Base-by-base conservation (phyloP, 2,113 vertebrate genomes). In the Brachyistius frenatus region DNA sequence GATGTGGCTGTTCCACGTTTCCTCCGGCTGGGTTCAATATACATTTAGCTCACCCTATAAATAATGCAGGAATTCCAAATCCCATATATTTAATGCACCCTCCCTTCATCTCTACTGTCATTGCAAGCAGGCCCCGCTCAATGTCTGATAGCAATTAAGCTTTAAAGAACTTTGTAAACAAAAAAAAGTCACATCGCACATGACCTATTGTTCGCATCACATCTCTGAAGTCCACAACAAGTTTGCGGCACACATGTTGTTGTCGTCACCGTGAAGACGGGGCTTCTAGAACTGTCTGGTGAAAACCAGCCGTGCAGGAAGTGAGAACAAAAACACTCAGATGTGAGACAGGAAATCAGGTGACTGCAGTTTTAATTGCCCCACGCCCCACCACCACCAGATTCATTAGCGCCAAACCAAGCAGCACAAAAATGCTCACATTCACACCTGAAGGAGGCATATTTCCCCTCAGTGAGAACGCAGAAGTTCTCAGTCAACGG, bases 281-380 rank as follows among this genome's bases (percentile, higher is more conserved):
- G 35, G 70, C 73, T 81, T 80, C 60, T 62, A 73, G 74, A 80
- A 79, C 73, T 78, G 76, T 86, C 54, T 80, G 65, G 64, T 81
- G 53, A 72, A 84, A 86, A 90, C 61, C 73, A 73, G 81, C 65
- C 47, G 4, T n/a, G 47, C 89, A 86, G 89, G 92, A 92, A 92
- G 87, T 53, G 54, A 80, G 32, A 54, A 73, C 66, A 73, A 68
- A 85, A 83, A 37, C 2, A 23, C 49, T 66, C 73, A 74, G 49
- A 82, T 49, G 36, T 84, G 67, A 71, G 74, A 57, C 88, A 86
- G 89, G 91, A 90, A 87, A 87, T 89, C 87, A 91, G 89, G 80
- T 88, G 87, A 88, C 76, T 77, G 11, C 53, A 52, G 37, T 80
- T 69, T 23, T 75, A 33, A 82, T 73, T 72, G 15, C 14, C 31